phyloP scores from a whole-genome alignment of 2,113 vertebrate species.

The Myodes glareolus region DNA sequence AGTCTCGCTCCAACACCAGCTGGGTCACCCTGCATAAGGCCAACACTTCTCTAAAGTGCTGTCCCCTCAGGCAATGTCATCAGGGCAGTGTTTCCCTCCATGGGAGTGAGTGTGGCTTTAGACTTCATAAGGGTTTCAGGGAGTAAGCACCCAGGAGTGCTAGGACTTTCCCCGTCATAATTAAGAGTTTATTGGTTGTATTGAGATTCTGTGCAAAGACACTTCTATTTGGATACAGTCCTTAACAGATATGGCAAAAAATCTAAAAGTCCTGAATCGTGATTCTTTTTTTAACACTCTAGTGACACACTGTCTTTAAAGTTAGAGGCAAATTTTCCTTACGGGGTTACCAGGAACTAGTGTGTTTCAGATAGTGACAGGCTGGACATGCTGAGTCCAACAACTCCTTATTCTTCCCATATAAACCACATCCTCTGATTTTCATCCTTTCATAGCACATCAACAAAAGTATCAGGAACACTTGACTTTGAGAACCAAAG shows the following conservation, averaged over 20 bases:
- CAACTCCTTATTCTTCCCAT: neutral
- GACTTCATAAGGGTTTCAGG: neutral
- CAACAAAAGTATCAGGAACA: neutral
- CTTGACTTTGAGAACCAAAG: neutral
- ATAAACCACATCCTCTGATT: neutral
- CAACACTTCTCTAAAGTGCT: neutral
- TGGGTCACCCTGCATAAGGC: neutral
- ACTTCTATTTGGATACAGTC: neutral
- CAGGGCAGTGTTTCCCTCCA: neutral
- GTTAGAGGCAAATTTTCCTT: neutral
- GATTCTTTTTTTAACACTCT: neutral
- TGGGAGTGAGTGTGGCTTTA: neutral
- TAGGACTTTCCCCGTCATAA: neutral
- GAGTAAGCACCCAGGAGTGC: neutral
- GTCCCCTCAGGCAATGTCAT: neutral
- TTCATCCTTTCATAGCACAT: neutral
- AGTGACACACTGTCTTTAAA: neutral
- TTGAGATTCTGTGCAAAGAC: neutral
- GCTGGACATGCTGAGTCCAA: too few relatives aligned
- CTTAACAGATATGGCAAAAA: neutral
- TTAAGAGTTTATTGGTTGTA: neutral
- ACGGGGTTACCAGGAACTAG: neutral
- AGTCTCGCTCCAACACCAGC: neutral
- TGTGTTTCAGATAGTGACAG: neutral
- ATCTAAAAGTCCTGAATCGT: neutral